Evolutionary conservation across 2,113 vertebrate species (phyloP), one percentile per base, ranked within the genome.

Genomic region (Natator depressus): DNA sequence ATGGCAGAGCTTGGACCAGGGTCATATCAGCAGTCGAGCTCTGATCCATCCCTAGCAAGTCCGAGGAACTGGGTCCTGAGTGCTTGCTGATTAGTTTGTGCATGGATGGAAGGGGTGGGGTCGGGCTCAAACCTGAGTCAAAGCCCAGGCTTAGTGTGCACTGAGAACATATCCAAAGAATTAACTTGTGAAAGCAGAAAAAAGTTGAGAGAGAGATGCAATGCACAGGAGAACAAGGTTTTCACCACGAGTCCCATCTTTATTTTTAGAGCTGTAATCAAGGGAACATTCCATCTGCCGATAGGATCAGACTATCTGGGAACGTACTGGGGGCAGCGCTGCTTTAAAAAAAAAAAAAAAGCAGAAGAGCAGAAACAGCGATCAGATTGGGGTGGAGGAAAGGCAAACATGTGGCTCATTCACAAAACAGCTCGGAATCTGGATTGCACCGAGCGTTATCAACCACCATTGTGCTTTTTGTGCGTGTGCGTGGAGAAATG

Each of bases 201-300:
- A 57, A 57, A 57, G 31, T 14, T 35, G 25, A 31, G 65, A 65
- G 65, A 82, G 55, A 95, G 93, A 89, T 55, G 87, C 27, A 86
- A 86, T 80, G 94, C 82, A 86, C 82, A 42, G 42, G 84, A 95
- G 24, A 94, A 89, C 89, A n/a, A 79, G 85, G 84, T 90, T 91
- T 93, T 92, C 97, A 95, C 89, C 91, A 55, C 47, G 91, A 97
- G 91, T 89, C 65, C 84, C 29, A 2, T 91, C 13, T 87, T 94
- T 97, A 97, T 98, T 97, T 98, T 97, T 95, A 98, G 97, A 80
- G 4, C 78, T 0, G 80, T 89, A 97, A 97, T 93, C 95, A 94
- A 93, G 92, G 96, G 95, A 93, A 75, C 59, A 82, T 92, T 95
- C 96, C 84, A 80, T 95, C 90, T 96, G 90, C 93, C 85, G 31